phyloP scores from a whole-genome alignment of 1,140 invertebrate species.

The Oreohelix idahoensis region DNA sequence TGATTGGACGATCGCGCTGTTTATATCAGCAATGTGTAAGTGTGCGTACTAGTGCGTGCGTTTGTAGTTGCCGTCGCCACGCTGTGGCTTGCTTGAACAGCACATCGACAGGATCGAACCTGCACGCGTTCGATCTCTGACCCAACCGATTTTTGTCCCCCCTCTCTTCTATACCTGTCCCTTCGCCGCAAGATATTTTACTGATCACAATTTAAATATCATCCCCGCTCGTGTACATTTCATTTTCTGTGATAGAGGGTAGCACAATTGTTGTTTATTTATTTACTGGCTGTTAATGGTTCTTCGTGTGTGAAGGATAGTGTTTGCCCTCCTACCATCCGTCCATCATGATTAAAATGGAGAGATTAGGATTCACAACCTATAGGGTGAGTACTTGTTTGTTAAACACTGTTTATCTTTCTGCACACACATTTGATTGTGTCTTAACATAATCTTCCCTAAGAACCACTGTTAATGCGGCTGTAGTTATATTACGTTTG shows the following conservation, averaged over 20 bases:
- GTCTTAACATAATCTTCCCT: too few species aligned
- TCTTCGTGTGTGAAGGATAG: neutral
- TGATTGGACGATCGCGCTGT: neutral
- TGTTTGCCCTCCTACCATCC: slow-evolving; percentile 21
- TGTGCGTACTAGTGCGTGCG: neutral
- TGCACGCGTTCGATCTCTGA: slow-evolving; percentile 27
- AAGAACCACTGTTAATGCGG: too few species aligned
- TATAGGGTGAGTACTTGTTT: slow-evolving; percentile 69
- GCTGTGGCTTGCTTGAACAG: slow-evolving; percentile 3
- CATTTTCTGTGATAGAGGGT: neutral
- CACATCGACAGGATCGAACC: slow-evolving; percentile 29
- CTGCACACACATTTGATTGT: too few species aligned
- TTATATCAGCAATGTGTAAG: neutral
- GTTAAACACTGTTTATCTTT: too few species aligned
- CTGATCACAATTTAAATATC: neutral
- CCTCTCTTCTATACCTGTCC: too few species aligned
- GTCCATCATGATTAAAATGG: slow-evolving; percentile 68
- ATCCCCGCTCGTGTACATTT: neutral
- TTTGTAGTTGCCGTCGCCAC: neutral
- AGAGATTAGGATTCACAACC: slow-evolving; percentile 67
- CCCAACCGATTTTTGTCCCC: neutral
- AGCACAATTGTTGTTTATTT: neutral
- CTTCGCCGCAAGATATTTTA: neutral
- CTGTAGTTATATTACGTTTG: too few species aligned
- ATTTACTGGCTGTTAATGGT: neutral